Percentiles rank a stretch among this genome's conserved stretches.
Conservation (phyloP, 1,140 invertebrate species). For the Brachionus koreanus region DNA sequence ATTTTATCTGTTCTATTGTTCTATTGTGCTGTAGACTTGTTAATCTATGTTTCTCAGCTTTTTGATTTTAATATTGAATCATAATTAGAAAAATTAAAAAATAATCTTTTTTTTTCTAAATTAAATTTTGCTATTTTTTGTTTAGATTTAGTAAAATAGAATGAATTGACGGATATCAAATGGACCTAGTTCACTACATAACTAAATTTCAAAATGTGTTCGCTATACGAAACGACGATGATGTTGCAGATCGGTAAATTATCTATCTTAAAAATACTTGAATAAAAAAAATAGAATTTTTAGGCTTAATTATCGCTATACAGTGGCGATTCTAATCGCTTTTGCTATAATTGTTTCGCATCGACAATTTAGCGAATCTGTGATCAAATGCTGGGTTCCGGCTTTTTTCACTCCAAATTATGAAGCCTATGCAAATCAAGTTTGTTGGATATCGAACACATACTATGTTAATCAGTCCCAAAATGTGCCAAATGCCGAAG, state of each 20-base stretch:
- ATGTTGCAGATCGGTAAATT: conserved; percentile 31
- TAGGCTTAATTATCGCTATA: conserved; percentile 80
- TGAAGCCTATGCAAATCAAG: conserved; percentile 49
- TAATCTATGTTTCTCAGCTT: not conserved
- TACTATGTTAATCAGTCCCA: conserved; percentile 45
- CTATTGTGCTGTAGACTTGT: too few species aligned
- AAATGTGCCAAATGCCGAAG: not conserved
- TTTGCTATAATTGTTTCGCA: conserved; percentile 83
- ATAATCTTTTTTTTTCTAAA: not conserved
- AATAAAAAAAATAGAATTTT: conserved; percentile 48
- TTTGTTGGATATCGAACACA: conserved; percentile 49
- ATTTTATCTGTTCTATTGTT: not conserved
- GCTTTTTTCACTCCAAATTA: conserved; percentile 46
- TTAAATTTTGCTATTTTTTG: not conserved
- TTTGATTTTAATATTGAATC: not conserved
- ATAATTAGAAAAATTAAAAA: not conserved
- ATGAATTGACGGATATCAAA: not conserved
- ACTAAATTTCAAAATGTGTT: conserved; percentile 43
- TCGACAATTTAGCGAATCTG: conserved; percentile 53
- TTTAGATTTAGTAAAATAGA: not conserved
- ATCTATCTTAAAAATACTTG: not conserved
- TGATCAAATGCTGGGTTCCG: conserved; percentile 44
- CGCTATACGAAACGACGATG: conserved; percentile 31
- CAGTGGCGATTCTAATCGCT: conserved; percentile 75
- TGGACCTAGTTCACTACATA: conserved; percentile 39